Base-by-base conservation (phyloP, 2,888 invertebrate genomes). In the Steinernema carpocapsae region DNA sequence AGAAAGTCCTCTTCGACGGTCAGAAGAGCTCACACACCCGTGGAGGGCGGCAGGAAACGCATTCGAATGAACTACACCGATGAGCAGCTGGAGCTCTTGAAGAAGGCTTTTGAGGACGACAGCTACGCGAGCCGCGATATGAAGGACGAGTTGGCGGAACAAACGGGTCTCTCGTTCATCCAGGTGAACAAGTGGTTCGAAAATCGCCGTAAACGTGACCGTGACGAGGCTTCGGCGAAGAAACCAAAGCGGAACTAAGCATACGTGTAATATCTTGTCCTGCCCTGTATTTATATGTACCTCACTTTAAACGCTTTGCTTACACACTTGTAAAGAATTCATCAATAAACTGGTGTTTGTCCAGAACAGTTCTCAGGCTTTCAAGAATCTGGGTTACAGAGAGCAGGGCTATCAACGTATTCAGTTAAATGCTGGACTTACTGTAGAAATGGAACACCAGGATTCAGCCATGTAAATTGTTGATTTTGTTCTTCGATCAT, bases 51-150 rank as follows among this genome's bases (percentile, higher is more conserved):
- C 22, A 29, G 32, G 17, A 64, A 64, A 29, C 22, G 64, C 12
- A 64, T 64, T 26, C 64, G 64, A 26, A 64, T 64, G 64, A 64
- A 64, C 32, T 64, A 64, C 64, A 64, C 64, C 1, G 64, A 64
- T 17, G 64, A 32, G 32, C 64, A 64, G 17, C 17, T 64, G 64
- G 37, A 17, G 7, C 12, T 64, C 29, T 32, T 64, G 64, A 64
- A n/a, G 64, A 64, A 64, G 12, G 64, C 64, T 6, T 64, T 64
- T 32, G 64, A 64, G 4, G 32, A 64, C 2, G 64, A 64, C 64
- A 26, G 32, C 17, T 64, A 64, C 29, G 64, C 64, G 29, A 64
- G 26, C 26, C 64, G 64, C 17, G 64, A 64, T 3, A 64, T 29
- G 32, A 64, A 64, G 32, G 64, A 64, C 4, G 64, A 64, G 14